Conservation (phyloP, 2,888 invertebrate genomes). For the Drosophila diplacantha region DNA sequence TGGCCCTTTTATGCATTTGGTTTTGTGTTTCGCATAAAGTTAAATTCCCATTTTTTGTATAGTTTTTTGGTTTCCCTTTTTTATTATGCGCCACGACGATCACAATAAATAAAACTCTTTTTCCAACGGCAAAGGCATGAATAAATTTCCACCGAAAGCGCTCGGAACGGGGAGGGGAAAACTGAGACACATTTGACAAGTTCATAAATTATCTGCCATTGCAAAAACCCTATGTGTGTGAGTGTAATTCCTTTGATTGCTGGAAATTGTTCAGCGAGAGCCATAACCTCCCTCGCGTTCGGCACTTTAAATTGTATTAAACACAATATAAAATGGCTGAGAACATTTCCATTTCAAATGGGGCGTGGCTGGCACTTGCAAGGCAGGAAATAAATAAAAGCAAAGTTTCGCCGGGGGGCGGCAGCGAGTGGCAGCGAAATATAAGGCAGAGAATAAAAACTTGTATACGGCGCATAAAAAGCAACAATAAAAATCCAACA, state of each 20-base stretch:
- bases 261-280: conserved; percentile 31
- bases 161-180: conserved; percentile 4
- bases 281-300: conserved; percentile 1
- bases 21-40: conserved; percentile 24
- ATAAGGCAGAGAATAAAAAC: conserved; percentile 27
- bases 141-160: conserved; percentile 14
- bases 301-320: conserved; percentile 32
- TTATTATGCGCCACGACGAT: conserved; percentile 17
- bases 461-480: conserved; percentile 34
- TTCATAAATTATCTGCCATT: conserved; percentile 43
- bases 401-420: conserved; percentile 18
- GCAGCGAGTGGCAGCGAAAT: conserved; percentile 1
- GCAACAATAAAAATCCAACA: conserved; percentile 35
- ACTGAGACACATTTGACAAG: conserved; percentile 46
- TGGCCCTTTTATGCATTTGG: conserved; percentile 18
- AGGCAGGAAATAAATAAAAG: conserved; percentile 22
- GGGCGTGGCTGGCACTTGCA: conserved; percentile 34
- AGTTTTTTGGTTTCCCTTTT: neutral
- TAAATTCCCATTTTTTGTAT: conserved; percentile 12
- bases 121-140: conserved; percentile 20
- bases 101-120: conserved; percentile 32
- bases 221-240: conserved; percentile 14
- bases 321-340: conserved; percentile 31
- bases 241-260: conserved; percentile 33
- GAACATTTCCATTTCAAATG: conserved; percentile 25